These are phyloP conservation scores for Drosophila acutilabella DNA, from an alignment of 2,888 invertebrate genomes.

Conservation along the genomic window DNA sequence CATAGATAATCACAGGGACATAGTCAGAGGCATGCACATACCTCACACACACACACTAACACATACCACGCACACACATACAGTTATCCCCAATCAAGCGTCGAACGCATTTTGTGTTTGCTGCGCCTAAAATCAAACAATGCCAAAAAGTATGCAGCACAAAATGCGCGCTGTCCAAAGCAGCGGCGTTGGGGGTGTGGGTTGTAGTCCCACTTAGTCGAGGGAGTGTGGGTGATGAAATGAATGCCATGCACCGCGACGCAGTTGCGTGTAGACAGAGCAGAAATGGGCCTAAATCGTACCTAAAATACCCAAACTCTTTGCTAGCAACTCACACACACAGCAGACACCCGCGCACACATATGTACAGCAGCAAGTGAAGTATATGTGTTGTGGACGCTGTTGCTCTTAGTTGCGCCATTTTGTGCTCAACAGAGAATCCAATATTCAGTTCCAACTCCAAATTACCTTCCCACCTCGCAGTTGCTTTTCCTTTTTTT, in stretches of 20 bases:
- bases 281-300: slow-evolving; percentile 56
- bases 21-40: slow-evolving; percentile 55
- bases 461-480: slow-evolving; percentile 9
- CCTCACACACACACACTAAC: slow-evolving; percentile 42
- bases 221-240: background rate
- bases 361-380: background rate
- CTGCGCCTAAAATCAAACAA: slow-evolving; percentile 79
- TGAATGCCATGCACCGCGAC: slow-evolving; percentile 12
- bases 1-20: slow-evolving; percentile 16
- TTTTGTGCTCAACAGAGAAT: slow-evolving; percentile 48
- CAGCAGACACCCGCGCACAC: slow-evolving; percentile 10
- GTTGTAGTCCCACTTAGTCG: background rate
- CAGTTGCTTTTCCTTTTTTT: slow-evolving; percentile 61
- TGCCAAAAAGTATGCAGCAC: slow-evolving; percentile 74
- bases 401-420: slow-evolving; percentile 58
- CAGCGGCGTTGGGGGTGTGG: slow-evolving; percentile 7
- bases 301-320: slow-evolving; percentile 45
- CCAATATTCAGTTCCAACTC: slow-evolving; percentile 15
- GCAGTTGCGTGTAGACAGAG: slow-evolving; percentile 40
- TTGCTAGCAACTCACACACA: slow-evolving; percentile 3
- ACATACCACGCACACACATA: slow-evolving; percentile 17
- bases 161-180: slow-evolving; percentile 26
- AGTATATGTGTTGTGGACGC: slow-evolving; percentile 12
- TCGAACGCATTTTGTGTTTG: slow-evolving; percentile 69
- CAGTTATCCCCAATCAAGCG: slow-evolving; percentile 65